Base-by-base conservation (phyloP, 1,140 invertebrate species). In the Drosophila athabasca region DNA sequence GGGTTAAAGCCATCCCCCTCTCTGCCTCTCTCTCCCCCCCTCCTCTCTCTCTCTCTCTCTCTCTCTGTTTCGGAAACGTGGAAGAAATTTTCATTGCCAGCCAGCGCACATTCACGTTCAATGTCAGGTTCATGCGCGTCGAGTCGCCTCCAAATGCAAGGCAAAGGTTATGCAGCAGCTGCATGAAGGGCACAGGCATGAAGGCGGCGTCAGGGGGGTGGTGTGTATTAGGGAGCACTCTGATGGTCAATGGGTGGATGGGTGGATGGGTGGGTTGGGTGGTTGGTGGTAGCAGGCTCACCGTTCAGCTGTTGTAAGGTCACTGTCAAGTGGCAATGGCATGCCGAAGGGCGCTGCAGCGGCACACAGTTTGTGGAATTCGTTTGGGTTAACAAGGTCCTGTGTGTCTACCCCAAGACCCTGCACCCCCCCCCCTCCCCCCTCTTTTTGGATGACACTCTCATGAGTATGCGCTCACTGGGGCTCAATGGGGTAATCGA, bases 121-220 rank as follows among this genome's bases (percentile, higher is more conserved):
- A 69, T 69, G 66, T 69, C 66, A 69, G 66, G 66, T 69, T 69
- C 66, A 69, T 69, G 66, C 64, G 66, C 66, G 68, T 69, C 66
- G 66, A 65, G 49, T 69, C 66, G 66, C 66, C 64, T 69, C 26
- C 17, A 58, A 69, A 69, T 58, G 45, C 66, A 69, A 69, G 66
- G 66, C 66, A 69, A 69, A 69, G 66, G 66, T 69, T 69, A 69
- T 69, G 66, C 66, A 69, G 66, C 66, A 31, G 62, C 65, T n/a
- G 17, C 15, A n/a, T 17, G 62, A 67, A 69, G 62, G 64, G 24
- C 45, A 29, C 13, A 1, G 24, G 24, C 31, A 7, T 7, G 26
- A 3, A 2, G 4, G 24, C 3, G 4, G 24, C 24, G 5, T 4
- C 24, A 24, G 5, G 39, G 15, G 11, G 17, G 31, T 3, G 43